A percentile compares a stretch with the other conserved stretches of the same genome.
Evolutionary conservation across 2,888 invertebrate genomes (phyloP).

Genomic region (Acronicta leporina): DNA sequence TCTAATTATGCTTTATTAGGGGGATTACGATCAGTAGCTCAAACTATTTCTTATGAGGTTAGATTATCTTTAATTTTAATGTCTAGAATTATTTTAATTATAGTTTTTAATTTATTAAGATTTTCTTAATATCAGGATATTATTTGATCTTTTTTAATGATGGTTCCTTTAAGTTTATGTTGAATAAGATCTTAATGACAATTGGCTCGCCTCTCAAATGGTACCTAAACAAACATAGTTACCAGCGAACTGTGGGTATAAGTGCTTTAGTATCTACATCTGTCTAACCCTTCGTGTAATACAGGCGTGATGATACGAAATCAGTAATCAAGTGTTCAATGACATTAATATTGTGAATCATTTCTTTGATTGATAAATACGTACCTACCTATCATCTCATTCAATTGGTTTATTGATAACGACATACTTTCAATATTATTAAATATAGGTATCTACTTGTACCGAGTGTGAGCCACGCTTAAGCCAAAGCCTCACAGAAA

Average conservation of each 20-base stretch:
- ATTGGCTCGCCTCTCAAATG: too few species aligned
- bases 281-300: too few species aligned
- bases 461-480: too few species aligned
- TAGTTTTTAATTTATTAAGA: slow-evolving; percentile 85
- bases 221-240: too few species aligned
- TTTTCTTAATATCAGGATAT: slow-evolving; percentile 85
- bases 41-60: slow-evolving; percentile 94
- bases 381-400: neutral
- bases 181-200: slow-evolving; percentile 90
- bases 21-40: slow-evolving; percentile 91
- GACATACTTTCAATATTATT: too few species aligned
- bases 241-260: too few species aligned
- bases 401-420: neutral
- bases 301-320: neutral
- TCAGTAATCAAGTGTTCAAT: neutral
- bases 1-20: slow-evolving; percentile 93
- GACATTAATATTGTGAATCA: slow-evolving; percentile 7
- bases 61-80: slow-evolving; percentile 91
- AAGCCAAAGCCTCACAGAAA: too few species aligned
- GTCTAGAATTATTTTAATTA: slow-evolving; percentile 89
- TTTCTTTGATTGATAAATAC: neutral
- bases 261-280: too few species aligned
- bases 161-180: slow-evolving; percentile 87
- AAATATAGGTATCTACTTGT: too few species aligned
- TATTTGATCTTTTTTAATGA: slow-evolving; percentile 88